Conservation (phyloP, 2,888 invertebrate genomes). For the Drosophila borborema region DNA sequence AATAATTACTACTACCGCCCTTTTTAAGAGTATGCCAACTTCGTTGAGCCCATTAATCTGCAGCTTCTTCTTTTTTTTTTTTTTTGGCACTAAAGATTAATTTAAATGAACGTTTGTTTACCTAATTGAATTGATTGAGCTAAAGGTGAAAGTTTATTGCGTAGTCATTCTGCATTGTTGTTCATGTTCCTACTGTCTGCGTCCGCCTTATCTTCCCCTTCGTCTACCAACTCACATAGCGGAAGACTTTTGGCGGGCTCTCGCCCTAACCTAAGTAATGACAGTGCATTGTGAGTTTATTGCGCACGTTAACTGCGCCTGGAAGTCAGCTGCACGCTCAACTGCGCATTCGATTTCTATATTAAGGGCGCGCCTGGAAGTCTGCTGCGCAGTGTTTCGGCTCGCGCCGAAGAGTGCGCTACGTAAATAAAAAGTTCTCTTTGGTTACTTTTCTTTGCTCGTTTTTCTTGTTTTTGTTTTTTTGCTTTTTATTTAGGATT, state of each 20-base stretch:
- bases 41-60: neutral
- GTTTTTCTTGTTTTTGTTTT: slow-evolving; percentile 32
- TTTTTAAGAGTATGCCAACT: slow-evolving; percentile 5
- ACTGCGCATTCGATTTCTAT: neutral
- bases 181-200: neutral
- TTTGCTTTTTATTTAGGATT: slow-evolving; percentile 69
- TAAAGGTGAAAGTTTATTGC: slow-evolving; percentile 55
- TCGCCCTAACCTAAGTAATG: slow-evolving; percentile 4
- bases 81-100: slow-evolving; percentile 32
- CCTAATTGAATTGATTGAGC: slow-evolving; percentile 44
- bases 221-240: slow-evolving; percentile 24
- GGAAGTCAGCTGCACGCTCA: neutral
- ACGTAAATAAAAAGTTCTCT: neutral
- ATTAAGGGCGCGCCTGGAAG: slow-evolving; percentile 25
- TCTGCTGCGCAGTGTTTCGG: slow-evolving; percentile 6
- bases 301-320: neutral
- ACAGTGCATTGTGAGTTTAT: neutral
- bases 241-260: slow-evolving; percentile 27
- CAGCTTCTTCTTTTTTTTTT: neutral
- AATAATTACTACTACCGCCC: neutral
- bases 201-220: neutral
- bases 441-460: slow-evolving; percentile 30
- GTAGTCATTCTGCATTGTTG: slow-evolving; percentile 3
- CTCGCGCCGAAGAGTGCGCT: slow-evolving; percentile 23
- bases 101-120: slow-evolving; percentile 39